Evolutionary conservation across 2,113 vertebrate species (phyloP), one percentile per base, ranked within the genome.

Genomic region (Sclerurus mexicanus): DNA sequence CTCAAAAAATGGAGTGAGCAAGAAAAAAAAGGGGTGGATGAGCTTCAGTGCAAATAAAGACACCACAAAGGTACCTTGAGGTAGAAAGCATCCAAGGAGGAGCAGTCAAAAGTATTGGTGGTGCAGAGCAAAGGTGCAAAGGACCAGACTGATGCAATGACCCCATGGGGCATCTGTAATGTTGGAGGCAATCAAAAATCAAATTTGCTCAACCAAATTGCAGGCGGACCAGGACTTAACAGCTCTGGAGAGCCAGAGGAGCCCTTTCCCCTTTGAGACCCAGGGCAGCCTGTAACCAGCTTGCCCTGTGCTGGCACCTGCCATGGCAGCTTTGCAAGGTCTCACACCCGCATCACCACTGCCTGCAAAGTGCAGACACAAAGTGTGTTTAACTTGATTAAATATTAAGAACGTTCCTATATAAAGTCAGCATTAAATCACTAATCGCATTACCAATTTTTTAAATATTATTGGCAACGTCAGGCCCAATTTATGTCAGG

Each of bases 381-480:
- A 62, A 55, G 56, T 33, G 72, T 77, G 64, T 94, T 91, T 95
- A 92, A 85, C 71, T 87, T 73, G 59, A 95, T 95, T 92, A 96
- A 96, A 95, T 88, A 94, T 94, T 95, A 95, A 93, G 88, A 78
- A 59, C 0, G 3, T 46, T 90, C 73, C 67, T 47, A 47, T 37
- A 75, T 59, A 90, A 93, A 96, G 87, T 83, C 85, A 92, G 82
- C 44, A 35, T 78, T 94, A 90, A 94, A 84, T 93, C 85, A 63
- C 78, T 92, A 88, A 94, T 92, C 7, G 5, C 56, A 84, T 90
- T 82, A 92, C n/a, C 33, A 69, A 6, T 53, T 75, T 90, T 93
- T 94, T 10, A 42, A 94, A 92, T 56, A 77, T 50, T 72, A 46
- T 47, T 81, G 95, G 75, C 85, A 92, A 71, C 0, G 56, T 88